Evolutionary conservation across 2,888 invertebrate species (phyloP).

Genomic region (Lasioglossum calceatum): DNA sequence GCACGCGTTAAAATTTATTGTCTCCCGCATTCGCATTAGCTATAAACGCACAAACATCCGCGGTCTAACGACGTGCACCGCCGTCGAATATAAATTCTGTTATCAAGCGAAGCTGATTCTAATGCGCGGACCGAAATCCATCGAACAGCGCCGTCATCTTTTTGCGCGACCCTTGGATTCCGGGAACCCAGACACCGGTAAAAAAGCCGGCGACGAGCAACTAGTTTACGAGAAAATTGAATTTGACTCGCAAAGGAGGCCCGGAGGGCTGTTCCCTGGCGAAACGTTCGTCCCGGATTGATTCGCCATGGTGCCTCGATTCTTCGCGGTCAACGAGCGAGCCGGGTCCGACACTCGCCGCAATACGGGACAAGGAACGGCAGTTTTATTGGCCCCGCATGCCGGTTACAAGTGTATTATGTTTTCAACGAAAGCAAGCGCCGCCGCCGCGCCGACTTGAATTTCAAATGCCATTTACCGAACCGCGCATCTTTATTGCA

Average conservation of each 20-base stretch:
- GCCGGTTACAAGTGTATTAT: conserved; percentile 52
- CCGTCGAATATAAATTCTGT: not conserved
- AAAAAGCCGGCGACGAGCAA: not conserved
- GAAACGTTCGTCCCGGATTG: conserved; percentile 30
- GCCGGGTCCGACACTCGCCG: conserved; percentile 5
- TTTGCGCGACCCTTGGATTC: not conserved
- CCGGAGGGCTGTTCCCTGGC: not conserved
- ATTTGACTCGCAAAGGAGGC: not conserved
- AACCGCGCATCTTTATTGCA: conserved; percentile 71
- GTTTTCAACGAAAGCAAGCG: conserved; percentile 31
- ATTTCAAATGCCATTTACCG: conserved; percentile 66
- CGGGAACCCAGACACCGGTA: not conserved
- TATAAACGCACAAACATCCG: not conserved
- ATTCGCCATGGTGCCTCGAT: conserved; percentile 22
- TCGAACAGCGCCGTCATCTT: not conserved
- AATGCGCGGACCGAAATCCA: not conserved
- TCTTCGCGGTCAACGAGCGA: conserved; percentile 11
- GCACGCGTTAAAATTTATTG: not conserved
- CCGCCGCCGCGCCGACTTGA: conserved; percentile 43
- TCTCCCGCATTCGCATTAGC: not conserved
- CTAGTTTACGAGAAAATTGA: not conserved
- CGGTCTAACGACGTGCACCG: not conserved
- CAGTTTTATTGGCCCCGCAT: conserved; percentile 49
- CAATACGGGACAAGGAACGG: conserved; percentile 16
- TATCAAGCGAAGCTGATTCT: not conserved